phyloP scores from a whole-genome alignment of 2,888 invertebrate genomes.

The Hirtodrosophila duncani region DNA sequence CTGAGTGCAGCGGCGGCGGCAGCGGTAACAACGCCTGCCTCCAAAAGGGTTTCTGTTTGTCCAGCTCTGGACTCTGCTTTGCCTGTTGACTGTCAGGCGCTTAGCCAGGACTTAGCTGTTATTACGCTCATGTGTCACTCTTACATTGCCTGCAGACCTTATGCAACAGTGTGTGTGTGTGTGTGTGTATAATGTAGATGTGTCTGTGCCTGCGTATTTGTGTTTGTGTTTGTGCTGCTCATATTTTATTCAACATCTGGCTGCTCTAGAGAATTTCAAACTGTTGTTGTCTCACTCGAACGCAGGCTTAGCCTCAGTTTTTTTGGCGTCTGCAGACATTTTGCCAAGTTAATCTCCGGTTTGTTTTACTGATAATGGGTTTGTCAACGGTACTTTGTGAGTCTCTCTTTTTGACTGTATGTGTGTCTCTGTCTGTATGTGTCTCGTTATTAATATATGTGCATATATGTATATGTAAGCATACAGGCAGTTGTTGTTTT shows the following conservation, averaged over 20 bases:
- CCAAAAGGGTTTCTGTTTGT: conserved; percentile 20
- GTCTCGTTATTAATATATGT: not conserved
- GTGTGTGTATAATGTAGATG: conserved; percentile 4
- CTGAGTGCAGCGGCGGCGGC: conserved; percentile 56
- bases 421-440: conserved; percentile 9
- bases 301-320: conserved; percentile 19
- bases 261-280: conserved; percentile 35
- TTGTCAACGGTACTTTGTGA: conserved; percentile 69
- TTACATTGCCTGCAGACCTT: conserved; percentile 41
- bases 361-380: conserved; percentile 73
- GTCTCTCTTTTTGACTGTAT: conserved; percentile 41
- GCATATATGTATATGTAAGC: conserved; percentile 23
- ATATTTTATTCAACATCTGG: conserved; percentile 68
- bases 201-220: conserved; percentile 11
- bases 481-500: conserved; percentile 32
- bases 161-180: conserved; percentile 23
- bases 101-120: conserved; percentile 70
- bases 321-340: conserved; percentile 67
- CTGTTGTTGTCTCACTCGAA: conserved; percentile 34
- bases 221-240: conserved; percentile 34
- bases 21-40: conserved; percentile 19
- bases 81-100: conserved; percentile 66
- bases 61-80: conserved; percentile 12
- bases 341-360: conserved; percentile 73
- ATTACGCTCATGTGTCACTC: conserved; percentile 69